Evolutionary conservation across 2,888 invertebrate genomes (phyloP).

Genomic region (Drosophila sordidula): DNA sequence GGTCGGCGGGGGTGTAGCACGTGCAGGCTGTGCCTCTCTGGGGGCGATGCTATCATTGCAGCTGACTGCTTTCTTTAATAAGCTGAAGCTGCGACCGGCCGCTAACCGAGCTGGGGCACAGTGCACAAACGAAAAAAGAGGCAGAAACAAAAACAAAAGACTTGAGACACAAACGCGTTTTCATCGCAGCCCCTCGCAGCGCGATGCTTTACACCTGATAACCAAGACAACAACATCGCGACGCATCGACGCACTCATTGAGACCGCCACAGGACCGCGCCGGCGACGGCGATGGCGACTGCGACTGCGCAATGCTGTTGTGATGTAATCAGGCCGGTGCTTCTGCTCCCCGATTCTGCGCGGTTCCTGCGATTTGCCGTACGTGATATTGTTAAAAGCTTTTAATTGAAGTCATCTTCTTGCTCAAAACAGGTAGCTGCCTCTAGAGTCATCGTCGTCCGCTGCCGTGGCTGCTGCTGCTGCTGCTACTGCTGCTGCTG

Average conservation of each 20-base stretch:
- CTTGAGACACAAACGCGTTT: conserved; percentile 77
- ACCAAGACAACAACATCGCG: conserved; percentile 39
- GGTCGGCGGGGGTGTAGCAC: conserved; percentile 68
- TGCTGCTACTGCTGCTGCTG: conserved; percentile 24
- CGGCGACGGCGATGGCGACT: conserved; percentile 7
- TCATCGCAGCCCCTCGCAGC: conserved; percentile 36
- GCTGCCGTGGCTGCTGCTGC: conserved; percentile 6
- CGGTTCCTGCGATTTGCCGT: conserved; percentile 73
- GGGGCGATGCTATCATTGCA: conserved; percentile 53
- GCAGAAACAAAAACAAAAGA: conserved; percentile 57
- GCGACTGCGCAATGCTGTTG: conserved; percentile 44
- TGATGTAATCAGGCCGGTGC: conserved; percentile 71
- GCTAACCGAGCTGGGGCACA: background rate
- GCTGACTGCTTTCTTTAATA: conserved; percentile 60
- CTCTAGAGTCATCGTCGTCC: conserved; percentile 46
- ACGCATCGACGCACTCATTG: conserved; percentile 56
- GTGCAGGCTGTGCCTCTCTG: conserved; percentile 58
- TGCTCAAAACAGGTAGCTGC: conserved; percentile 81
- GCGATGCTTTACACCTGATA: conserved; percentile 80
- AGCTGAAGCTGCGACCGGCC: conserved; percentile 39
- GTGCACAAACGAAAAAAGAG: background rate
- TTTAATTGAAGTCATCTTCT: conserved; percentile 83
- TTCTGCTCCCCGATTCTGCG: conserved; percentile 16
- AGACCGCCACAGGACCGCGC: conserved; percentile 67
- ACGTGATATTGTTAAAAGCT: conserved; percentile 84